A percentile compares a stretch with the other conserved stretches of the same genome.
Evolutionary conservation across 2,888 invertebrate genomes (phyloP).

Genomic region (Scaptodrosophila latifasciaeformis): DNA sequence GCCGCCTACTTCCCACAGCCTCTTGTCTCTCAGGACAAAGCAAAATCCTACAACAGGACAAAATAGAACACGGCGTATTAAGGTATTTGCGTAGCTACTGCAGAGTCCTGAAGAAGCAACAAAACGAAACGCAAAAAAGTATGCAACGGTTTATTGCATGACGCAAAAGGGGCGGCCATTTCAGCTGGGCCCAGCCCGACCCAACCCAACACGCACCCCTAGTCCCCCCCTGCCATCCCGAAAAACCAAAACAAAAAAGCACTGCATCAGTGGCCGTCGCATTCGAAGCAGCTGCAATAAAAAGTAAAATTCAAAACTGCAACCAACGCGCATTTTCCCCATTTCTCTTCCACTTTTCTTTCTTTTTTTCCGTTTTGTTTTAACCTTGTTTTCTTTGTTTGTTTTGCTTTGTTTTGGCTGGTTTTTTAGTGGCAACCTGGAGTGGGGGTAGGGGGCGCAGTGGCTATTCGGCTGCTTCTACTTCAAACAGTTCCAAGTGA

Average conservation of each 20-base stretch:
- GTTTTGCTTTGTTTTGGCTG: background rate
- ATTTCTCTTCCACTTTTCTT: background rate
- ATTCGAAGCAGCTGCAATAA: slow-evolving; percentile 35
- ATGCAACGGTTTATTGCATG: slow-evolving; percentile 38
- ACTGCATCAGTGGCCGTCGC: slow-evolving; percentile 37
- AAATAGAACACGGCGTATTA: slow-evolving; percentile 36
- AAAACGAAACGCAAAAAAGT: slow-evolving; percentile 22
- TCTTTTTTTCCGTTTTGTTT: background rate
- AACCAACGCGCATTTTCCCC: slow-evolving; percentile 27
- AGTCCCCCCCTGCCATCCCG: slow-evolving; percentile 17
- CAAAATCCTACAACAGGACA: slow-evolving; percentile 29
- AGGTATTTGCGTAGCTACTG: slow-evolving; percentile 8
- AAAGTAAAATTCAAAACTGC: slow-evolving; percentile 68
- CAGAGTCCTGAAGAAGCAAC: slow-evolving; percentile 18
- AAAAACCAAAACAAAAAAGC: slow-evolving; percentile 49
- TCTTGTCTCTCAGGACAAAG: too few species aligned
- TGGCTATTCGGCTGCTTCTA: slow-evolving; percentile 40
- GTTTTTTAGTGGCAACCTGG: too few species aligned
- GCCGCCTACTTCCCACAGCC: too few species aligned
- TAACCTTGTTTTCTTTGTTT: background rate
- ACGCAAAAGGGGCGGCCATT: slow-evolving; percentile 34
- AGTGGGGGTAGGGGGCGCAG: background rate
- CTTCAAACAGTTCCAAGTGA: slow-evolving; percentile 51
- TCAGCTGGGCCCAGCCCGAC: background rate
- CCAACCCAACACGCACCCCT: background rate